Evolutionary conservation across 2,888 invertebrate genomes (phyloP).

Genomic region (Trimorus sp.): DNA sequence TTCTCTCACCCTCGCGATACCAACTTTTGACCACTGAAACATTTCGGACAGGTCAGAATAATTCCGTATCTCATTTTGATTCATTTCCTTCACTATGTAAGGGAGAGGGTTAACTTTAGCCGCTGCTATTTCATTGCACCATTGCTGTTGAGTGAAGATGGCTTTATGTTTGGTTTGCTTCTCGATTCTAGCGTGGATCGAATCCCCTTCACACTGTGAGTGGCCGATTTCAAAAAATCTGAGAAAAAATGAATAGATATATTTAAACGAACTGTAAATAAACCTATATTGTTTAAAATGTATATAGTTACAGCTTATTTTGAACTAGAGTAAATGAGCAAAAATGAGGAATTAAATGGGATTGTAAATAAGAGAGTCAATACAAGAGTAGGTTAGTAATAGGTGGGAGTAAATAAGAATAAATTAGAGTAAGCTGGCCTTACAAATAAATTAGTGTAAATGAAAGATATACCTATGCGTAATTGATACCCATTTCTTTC

Average conservation of each 20-base stretch:
- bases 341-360: no score
- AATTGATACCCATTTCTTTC: neutral
- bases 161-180: neutral
- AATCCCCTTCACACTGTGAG: neutral
- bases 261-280: no score
- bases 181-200: neutral
- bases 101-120: neutral
- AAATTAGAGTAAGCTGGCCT: neutral
- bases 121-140: neutral
- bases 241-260: neutral
- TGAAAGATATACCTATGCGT: conserved; percentile 10
- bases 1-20: neutral
- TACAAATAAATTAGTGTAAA: no score
- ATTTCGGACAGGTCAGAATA: neutral
- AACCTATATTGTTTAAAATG: no score
- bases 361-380: no score
- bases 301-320: neutral
- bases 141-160: neutral
- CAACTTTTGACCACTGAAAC: neutral
- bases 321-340: no score
- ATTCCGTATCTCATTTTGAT: neutral
- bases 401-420: no score
- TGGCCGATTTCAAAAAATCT: conserved; percentile 6
- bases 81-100: neutral
- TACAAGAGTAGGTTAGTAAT: no score